Conservation (phyloP, 2,888 invertebrate genomes). For the Venusia cambrica region DNA sequence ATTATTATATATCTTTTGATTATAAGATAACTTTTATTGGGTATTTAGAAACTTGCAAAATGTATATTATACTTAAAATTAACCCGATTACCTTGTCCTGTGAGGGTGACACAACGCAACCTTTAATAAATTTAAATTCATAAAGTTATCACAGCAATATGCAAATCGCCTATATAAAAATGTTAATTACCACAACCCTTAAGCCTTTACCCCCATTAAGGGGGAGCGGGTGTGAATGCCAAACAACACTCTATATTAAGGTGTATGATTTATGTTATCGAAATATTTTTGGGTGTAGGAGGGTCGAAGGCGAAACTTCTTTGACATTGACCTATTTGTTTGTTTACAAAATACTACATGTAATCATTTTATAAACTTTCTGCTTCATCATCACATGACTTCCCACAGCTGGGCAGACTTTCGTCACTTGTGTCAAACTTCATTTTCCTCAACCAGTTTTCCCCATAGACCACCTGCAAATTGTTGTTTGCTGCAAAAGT, state of each 20-base stretch:
- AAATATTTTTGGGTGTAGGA: conserved; percentile 9
- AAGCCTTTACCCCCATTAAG: conserved; percentile 27
- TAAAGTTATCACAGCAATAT: conserved; percentile 54
- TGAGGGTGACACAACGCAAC: conserved; percentile 36
- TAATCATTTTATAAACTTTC: background rate
- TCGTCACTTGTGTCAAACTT: too few relatives aligned
- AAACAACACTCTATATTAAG: conserved; percentile 22
- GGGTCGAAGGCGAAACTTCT: conserved; percentile 6
- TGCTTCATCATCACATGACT: too few relatives aligned
- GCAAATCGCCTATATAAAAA: conserved; percentile 57
- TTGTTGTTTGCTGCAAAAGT: too few relatives aligned
- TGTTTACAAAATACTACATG: background rate
- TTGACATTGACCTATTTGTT: conserved; percentile 6
- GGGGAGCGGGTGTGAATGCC: conserved; percentile 25
- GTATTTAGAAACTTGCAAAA: too few relatives aligned
- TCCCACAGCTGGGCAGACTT: too few relatives aligned
- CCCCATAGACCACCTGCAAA: too few relatives aligned
- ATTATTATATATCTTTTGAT: too few relatives aligned
- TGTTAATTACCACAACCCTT: conserved; percentile 52
- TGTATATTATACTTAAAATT: conserved; percentile 23
- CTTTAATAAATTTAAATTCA: conserved; percentile 59
- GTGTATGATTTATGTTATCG: conserved; percentile 22
- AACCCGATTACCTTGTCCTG: conserved; percentile 39
- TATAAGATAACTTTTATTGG: too few relatives aligned
- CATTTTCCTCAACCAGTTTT: too few relatives aligned